These are phyloP conservation scores for Parotia lawesii DNA, from an alignment of 2,113 vertebrate species.

Conservation along the genomic window DNA sequence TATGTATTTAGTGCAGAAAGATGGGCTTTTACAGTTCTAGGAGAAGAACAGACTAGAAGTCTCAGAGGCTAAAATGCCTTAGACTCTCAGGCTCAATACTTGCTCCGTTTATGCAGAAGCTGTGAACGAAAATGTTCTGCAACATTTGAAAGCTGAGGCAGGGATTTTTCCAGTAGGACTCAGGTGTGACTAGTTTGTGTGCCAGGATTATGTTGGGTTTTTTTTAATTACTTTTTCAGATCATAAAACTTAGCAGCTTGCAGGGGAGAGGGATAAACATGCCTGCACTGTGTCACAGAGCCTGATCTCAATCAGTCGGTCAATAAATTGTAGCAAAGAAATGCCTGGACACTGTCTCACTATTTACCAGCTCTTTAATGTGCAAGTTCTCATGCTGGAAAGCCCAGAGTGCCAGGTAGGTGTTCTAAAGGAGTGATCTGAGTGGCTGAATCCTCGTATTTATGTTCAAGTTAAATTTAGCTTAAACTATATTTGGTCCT, in stretches of 20 bases:
- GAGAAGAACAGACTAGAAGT: neutral
- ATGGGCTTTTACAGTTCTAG: neutral
- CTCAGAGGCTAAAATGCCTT: neutral
- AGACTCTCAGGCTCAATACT: neutral
- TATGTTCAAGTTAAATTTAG: constrained; percentile 8
- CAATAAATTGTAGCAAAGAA: neutral
- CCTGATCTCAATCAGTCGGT: neutral
- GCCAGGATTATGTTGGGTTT: neutral
- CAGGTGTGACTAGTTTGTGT: constrained; percentile 16
- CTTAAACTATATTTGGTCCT: constrained; percentile 4
- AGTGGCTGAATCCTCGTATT: neutral
- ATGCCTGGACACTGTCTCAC: neutral
- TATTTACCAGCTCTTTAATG: neutral
- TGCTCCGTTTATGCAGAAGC: neutral
- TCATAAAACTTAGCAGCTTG: neutral
- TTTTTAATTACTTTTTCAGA: neutral
- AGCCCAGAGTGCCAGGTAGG: neutral
- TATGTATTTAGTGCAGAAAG: neutral
- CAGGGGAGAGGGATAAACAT: neutral
- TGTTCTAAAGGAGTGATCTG: neutral
- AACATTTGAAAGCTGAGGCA: constrained; percentile 23
- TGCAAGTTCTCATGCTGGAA: neutral
- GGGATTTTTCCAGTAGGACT: constrained; percentile 3
- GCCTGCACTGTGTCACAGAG: neutral
- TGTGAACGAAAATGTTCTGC: constrained; percentile 34